A percentile compares a stretch with the other conserved stretches of the same genome.
These are phyloP conservation scores for Carpatolechia fugitivella DNA, from an alignment of 2,888 invertebrate genomes.

Conservation along the genomic window DNA sequence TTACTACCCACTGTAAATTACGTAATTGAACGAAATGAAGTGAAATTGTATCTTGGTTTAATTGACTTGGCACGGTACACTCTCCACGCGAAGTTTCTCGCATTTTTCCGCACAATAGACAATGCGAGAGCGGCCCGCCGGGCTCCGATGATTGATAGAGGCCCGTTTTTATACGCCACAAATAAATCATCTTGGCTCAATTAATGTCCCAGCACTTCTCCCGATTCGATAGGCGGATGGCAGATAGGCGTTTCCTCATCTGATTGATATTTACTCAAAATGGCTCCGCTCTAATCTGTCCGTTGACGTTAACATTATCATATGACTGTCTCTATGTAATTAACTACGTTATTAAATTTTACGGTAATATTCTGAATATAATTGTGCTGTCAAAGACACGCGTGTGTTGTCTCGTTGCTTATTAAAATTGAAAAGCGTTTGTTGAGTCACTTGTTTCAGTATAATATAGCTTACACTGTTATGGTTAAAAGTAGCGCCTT, in stretches of 20 bases:
- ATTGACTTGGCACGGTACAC: conserved; percentile 14
- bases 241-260: conserved; percentile 22
- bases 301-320: conserved; percentile 11
- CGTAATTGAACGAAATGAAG: conserved; percentile 3
- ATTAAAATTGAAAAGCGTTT: background rate
- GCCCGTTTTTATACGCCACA: conserved; percentile 36
- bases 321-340: background rate
- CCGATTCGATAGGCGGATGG: conserved; percentile 33
- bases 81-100: conserved; percentile 19
- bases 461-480: too few relatives aligned
- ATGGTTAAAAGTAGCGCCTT: too few relatives aligned
- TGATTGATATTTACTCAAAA: conserved; percentile 39
- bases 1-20: background rate
- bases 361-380: background rate
- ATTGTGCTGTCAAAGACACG: conserved; percentile 1
- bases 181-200: conserved; percentile 50
- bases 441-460: too few relatives aligned
- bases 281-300: conserved; percentile 18
- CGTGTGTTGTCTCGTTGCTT: background rate
- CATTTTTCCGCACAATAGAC: conserved; percentile 29
- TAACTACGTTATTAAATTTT: conserved; percentile 13
- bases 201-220: conserved; percentile 41
- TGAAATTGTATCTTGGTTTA: conserved; percentile 13
- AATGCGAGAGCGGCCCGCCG: conserved; percentile 28
- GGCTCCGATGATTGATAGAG: conserved; percentile 40